Evolutionary conservation across 2,113 vertebrate genomes (phyloP), one percentile per base, ranked within the genome.

Genomic region (Pseudonaja textilis): DNA sequence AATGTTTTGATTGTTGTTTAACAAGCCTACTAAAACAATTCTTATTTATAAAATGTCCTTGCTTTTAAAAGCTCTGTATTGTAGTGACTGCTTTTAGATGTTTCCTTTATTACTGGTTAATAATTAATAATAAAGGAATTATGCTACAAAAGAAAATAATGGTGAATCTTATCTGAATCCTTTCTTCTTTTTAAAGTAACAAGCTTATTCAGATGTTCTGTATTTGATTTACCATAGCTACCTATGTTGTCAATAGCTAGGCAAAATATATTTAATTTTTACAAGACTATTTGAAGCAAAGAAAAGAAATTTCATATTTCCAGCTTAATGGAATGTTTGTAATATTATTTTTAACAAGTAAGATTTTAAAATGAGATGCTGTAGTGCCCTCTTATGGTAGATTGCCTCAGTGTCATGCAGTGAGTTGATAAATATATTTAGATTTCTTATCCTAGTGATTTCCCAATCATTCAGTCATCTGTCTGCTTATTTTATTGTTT

Each of bases 341-440:
- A 69, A 34, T 69, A 69, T n/a, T 69, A n/a, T 56, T 81, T 86
- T 88, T 25, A 12, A 54, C 25, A 42, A 69, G 86, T 18, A 88
- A 86, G 34, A 26, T 26, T 26, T 52, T 45, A 92, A 74, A 89
- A 25, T 29, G 18, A 69, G 47, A 88, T 59, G 1, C 47, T 69
- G 26, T 64, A 8, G 56, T 87, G 39, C 86, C 59, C 86, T 47
- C 91, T 92, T 12, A 61, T 74, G 91, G 86, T n/a, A 26, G n/a
- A 64, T 91, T 9, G 52, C 20, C 92, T 45, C 92, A 57, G n/a
- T 94, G 91, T 22, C 54, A 59, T 87, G 12, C 14, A 47, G 55
- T 47, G 57, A 56, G n/a, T 23, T 85, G 12, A 26, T 85, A 81
- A 25, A 69, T 69, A 29, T 64, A 81, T 81, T 81, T 39, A 69